Percentiles rank a stretch among this genome's conserved stretches.
These are phyloP conservation scores for Denticeps clupeoides DNA, from an alignment of 2,797 vertebrate genomes.

Conservation along the genomic window DNA sequence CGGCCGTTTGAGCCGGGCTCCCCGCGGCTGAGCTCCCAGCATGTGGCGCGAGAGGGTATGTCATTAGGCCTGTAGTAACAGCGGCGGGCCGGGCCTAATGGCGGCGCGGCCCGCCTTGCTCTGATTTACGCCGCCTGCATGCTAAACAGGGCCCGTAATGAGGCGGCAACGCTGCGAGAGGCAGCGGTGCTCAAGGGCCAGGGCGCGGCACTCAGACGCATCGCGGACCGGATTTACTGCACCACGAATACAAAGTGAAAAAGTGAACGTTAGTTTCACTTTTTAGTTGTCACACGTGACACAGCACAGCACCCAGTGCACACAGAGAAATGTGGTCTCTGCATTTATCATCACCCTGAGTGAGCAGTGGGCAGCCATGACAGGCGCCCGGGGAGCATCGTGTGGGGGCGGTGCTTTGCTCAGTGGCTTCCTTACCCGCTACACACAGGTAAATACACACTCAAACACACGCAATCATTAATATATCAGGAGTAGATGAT, in stretches of 20 bases:
- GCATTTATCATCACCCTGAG: too few species aligned
- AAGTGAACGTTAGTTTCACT: too few species aligned
- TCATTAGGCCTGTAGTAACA: conserved; percentile 82
- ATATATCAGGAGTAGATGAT: too few species aligned
- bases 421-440: too few species aligned
- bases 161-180: conserved; percentile 17
- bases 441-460: too few species aligned
- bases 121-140: conserved; percentile 66
- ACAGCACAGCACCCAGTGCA: too few species aligned
- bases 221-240: not conserved
- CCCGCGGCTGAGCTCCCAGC: conserved; percentile 82
- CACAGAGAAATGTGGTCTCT: too few species aligned
- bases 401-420: too few species aligned
- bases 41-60: conserved; percentile 67
- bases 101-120: conserved; percentile 63
- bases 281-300: too few species aligned
- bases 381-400: too few species aligned
- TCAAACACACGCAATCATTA: too few species aligned
- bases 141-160: conserved; percentile 58
- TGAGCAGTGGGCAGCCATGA: too few species aligned
- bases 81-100: conserved; percentile 66
- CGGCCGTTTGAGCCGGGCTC: conserved; percentile 66
- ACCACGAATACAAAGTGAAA: not conserved
- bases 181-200: conserved; percentile 34
- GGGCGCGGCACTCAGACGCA: conserved; percentile 3